Evolutionary conservation across 2,888 invertebrate species (phyloP), one percentile per base, ranked within the genome.

Genomic region (Entomobrya proxima): DNA sequence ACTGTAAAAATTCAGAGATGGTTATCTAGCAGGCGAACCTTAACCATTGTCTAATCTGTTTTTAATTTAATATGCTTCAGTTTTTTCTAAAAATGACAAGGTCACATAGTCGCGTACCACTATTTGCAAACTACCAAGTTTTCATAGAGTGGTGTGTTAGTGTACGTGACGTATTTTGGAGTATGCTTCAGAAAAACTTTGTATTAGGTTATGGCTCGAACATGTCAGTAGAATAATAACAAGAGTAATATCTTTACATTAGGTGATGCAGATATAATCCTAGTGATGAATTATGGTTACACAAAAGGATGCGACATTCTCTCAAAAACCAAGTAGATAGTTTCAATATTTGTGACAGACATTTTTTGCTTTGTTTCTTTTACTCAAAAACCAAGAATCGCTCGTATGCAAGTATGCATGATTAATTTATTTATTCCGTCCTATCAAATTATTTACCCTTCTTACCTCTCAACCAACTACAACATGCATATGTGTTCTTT

Each of bases 371-470:
- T 21, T n/a, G n/a, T 18, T 67, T 40, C 32, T 4, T 37, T 67
- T 67, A 9, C 11, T 21, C 40, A 61, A 61, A 24, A 69, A 44
- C 21, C 27, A 24, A 5, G 30, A 74, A 52, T 50, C n/a, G 52
- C 13, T 50, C 11, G 24, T 61, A 32, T 0, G 74, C 74, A 82
- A 18, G 27, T 58, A 82, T 74, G 74, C 82, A 75, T 75, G 32
- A 13, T 55, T 75, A 82, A 75, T 75, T 82, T 82, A 82, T 75
- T 81, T 81, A 69, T 69, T 82, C 27, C 80, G 35, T 72, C 64
- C 18, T 64, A 64, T 64, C 44, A 72, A 32, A 72, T 24, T 40
- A 58, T 76, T 76, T 55, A 55, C 21, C 37, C 27, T 76, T 55
- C 24, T 21, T 37, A 27, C 7, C 30, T 27, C 27, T 27, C 61